Base-by-base conservation (phyloP, 1,140 invertebrate species). In the Pentalonia nigronervosa region DNA sequence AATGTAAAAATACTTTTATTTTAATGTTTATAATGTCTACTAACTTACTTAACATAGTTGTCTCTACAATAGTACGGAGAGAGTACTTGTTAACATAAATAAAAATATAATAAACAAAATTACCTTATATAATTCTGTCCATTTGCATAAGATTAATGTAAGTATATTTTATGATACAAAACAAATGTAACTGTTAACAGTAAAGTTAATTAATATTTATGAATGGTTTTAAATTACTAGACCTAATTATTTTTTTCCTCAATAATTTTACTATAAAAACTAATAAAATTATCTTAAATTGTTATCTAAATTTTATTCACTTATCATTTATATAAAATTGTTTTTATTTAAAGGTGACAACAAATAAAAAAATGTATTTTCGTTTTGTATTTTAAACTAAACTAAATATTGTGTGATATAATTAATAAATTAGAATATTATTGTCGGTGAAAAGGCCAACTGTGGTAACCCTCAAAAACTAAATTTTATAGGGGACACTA, bases 101-200 rank as follows among this genome's bases (percentile, higher is more conserved):
- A 67, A 67, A 67, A 67, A 76, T 76, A n/a, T n/a, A 67, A 67
- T 67, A 76, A 76, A 76, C 14, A 76, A 76, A 76, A 76, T 76
- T n/a, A 76, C n/a, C 7, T 1, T 76, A 76, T 76, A 76, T 30
- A 76, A 76, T 30, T 76, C 6, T 76, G 30, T 76, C n/a, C 14
- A 76, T 76, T 76, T 76, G 17, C 14, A 76, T 67, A 17, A 67
- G 60, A 11, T 11, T 67, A n/a, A n/a, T n/a, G 30, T 76, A 7
- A 7, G 60, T 34, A 76, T 7, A 76, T 76, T n/a, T 76, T 76
- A 76, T 76, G 60, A 76, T 76, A 76, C 20, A 76, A 76, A 76
- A 76, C 60, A 76, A 76, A n/a, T 76, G n/a, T n/a, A 76, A 76
- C 60, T 30, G 6, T n/a, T n/a, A 76, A 76, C 60, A 76, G 60